These are phyloP conservation scores for Parnassius apollo DNA, from an alignment of 2,888 invertebrate genomes.

Conservation along the genomic window DNA sequence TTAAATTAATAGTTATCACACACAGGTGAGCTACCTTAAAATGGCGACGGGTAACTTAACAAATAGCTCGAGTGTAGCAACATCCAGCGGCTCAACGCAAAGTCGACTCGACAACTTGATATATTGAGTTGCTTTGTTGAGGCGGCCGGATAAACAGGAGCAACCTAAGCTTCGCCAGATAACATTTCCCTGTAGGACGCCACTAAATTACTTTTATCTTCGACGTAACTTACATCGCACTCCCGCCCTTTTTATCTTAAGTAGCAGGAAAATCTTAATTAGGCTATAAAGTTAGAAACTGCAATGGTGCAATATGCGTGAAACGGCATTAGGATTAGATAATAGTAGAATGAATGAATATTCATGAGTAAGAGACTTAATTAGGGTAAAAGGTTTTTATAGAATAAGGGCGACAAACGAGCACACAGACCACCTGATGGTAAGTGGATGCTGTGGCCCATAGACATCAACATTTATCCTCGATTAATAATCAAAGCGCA, in stretches of 20 bases:
- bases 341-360: background rate
- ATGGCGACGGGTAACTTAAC: constrained; percentile 56
- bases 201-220: constrained; percentile 71
- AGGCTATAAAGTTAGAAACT: constrained; percentile 23
- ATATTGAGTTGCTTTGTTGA: constrained; percentile 70
- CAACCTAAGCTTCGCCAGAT: constrained; percentile 47
- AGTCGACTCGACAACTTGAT: constrained; percentile 69
- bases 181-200: constrained; percentile 51
- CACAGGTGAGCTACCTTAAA: constrained; percentile 33
- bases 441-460: no score
- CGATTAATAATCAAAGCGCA: no score
- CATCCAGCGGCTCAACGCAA: constrained; percentile 55
- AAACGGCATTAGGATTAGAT: constrained; percentile 15
- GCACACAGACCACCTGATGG: no score
- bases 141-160: constrained; percentile 64
- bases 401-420: no score
- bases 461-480: no score
- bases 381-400: no score
- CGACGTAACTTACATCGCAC: constrained; percentile 45
- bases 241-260: constrained; percentile 33
- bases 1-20: no score
- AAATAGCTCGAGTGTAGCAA: constrained; percentile 62
- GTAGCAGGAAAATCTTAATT: constrained; percentile 26
- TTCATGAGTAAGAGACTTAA: no score
- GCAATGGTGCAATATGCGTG: constrained; percentile 21